Conservation (phyloP, 2,113 vertebrate species). For the Sapajus apella region DNA sequence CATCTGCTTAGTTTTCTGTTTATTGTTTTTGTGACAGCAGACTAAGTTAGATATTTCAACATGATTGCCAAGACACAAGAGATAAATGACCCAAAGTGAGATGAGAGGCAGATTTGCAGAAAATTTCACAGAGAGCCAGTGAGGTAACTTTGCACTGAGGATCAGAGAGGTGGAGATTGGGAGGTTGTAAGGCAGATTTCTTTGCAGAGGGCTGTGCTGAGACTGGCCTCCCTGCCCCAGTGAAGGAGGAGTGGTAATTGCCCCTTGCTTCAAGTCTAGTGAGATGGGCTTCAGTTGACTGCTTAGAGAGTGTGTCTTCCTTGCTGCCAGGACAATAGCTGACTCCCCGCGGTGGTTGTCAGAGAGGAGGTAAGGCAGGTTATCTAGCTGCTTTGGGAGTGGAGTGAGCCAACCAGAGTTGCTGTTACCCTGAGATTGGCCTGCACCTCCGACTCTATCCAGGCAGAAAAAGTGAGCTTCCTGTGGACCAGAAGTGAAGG, state of each 20-base stretch:
- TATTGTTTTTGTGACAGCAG: not conserved
- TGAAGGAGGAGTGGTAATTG: not conserved
- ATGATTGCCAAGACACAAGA: not conserved
- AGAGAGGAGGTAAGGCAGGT: not conserved
- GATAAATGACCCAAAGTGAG: not conserved
- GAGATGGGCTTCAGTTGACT: not conserved
- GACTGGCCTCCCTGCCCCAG: too few species aligned
- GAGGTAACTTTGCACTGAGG: fast-evolving
- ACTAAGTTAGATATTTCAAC: not conserved
- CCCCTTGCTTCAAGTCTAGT: not conserved
- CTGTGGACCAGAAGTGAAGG: not conserved
- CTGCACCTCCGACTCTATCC: not conserved
- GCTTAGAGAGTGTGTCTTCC: fast-evolving
- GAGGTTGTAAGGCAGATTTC: not conserved
- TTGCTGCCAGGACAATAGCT: not conserved
- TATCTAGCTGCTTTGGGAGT: not conserved
- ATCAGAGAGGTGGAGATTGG: not conserved
- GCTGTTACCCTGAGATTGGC: not conserved
- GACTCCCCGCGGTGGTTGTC: not conserved
- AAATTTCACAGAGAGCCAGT: not conserved
- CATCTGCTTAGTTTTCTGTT: not conserved
- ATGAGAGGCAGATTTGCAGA: not conserved
- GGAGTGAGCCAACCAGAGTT: not conserved
- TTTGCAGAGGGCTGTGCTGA: not conserved
- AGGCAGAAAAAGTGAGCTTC: not conserved